Evolutionary conservation across 1,140 invertebrate species (phyloP), one percentile per base, ranked within the genome.

Genomic region (Polyergus mexicanus): DNA sequence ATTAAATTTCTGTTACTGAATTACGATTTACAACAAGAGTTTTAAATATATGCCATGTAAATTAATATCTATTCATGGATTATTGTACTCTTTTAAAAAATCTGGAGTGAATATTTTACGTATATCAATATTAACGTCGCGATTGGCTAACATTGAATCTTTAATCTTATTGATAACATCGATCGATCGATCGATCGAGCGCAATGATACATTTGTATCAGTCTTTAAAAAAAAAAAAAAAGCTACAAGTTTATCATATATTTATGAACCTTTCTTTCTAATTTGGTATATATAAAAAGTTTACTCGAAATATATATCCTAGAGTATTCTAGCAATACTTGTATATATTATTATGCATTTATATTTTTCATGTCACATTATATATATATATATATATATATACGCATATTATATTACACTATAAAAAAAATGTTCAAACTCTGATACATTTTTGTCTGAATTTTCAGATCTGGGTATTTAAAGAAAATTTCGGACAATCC

Each of bases 321-420:
- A 32, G 10, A 44, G 3, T 38, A 10, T 28, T 38, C 35, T 65
- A 7, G 19, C 44, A 51, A 28, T 32, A 47, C 10, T 28, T 32
- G 22, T 19, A 25, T 38, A 38, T 25, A 32, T 3, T 41, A 38
- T 71, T 54, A 32, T n/a, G 25, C 25, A 2, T 71, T 41, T 32
- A n/a, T 71, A 35, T 38, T 38, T 71, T 71, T n/a, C 0, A 69
- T 51, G 28, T 71, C 32, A 51, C 32, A 51, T 69, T 69, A 25
- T 32, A 7, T 69, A 1, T 38, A 4, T 69, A 1, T 38, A 4
- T 69, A 25, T 32, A 7, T 69, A 25, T 32, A 7, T 69, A 1
- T 38, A 4, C 38, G 38, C 38, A 38, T 38, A 4, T 7, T 38
- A 38, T 38, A 38, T 38, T 32, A 32, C 1, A 32, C 32, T 32